Conservation (phyloP, 2,113 vertebrate genomes). For the Grammomys surdaster region DNA sequence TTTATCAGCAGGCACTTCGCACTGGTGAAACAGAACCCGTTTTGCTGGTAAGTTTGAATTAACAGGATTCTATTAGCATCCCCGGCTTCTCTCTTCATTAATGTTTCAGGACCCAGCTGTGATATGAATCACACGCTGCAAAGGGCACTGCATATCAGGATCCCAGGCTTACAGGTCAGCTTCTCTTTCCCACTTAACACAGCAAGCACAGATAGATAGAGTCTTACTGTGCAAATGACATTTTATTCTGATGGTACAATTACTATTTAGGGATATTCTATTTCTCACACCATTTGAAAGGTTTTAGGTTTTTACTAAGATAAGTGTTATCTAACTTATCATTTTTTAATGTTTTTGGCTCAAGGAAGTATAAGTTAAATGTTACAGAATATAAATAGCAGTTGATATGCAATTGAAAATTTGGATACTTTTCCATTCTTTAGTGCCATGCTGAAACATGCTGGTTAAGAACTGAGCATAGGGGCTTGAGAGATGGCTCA, state of each 20-base stretch:
- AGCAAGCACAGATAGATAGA: constrained; percentile 42
- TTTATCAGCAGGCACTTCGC: constrained; percentile 38
- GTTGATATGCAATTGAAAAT: neutral
- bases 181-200: constrained; percentile 24
- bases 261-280: constrained; percentile 55
- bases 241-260: constrained; percentile 60
- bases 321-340: neutral
- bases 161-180: constrained; percentile 6
- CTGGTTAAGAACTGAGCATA: neutral
- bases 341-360: neutral
- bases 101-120: constrained; percentile 57
- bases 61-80: constrained; percentile 60
- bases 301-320: constrained; percentile 51
- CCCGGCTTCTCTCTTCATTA: constrained; percentile 63
- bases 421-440: constrained; percentile 9
- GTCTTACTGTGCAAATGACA: constrained; percentile 49
- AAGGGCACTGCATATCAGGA: constrained; percentile 65
- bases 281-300: constrained; percentile 56
- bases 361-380: constrained; percentile 43
- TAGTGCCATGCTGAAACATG: neutral
- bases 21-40: constrained; percentile 36
- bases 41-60: constrained; percentile 53
- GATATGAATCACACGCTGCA: constrained; percentile 61
- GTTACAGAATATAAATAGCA: neutral
- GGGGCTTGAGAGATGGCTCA: neutral